Evolutionary conservation across 2,797 vertebrate genomes (phyloP).

Genomic region (Semaprochilodus insignis): DNA sequence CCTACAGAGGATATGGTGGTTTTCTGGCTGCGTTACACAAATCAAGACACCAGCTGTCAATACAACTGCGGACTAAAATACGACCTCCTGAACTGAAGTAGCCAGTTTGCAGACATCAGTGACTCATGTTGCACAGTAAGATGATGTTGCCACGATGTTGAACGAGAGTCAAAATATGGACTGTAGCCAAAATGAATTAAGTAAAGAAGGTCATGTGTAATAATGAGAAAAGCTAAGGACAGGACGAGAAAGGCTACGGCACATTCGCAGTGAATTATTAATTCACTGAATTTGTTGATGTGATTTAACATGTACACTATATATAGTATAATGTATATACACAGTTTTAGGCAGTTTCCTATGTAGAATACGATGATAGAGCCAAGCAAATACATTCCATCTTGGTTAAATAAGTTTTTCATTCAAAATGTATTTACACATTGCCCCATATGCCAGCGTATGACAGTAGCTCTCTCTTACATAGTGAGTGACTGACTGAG

Average conservation of each 20-base stretch:
- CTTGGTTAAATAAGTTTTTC: too few species aligned
- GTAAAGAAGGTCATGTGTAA: not conserved
- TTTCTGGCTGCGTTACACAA: not conserved
- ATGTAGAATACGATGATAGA: too few species aligned
- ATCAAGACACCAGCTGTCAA: not conserved
- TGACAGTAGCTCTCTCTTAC: too few species aligned
- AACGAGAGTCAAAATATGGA: not conserved
- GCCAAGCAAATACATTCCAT: too few species aligned
- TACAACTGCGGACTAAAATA: not conserved
- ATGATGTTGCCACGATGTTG: not conserved
- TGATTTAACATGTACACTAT: not conserved
- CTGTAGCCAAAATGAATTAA: not conserved
- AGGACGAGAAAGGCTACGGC: too few species aligned
- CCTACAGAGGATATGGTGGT: not conserved
- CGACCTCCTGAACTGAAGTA: not conserved
- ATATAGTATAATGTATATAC: too few species aligned
- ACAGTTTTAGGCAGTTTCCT: too few species aligned
- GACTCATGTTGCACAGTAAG: not conserved
- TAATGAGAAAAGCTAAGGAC: not conserved
- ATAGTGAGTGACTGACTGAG: too few species aligned
- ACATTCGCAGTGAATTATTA: not conserved
- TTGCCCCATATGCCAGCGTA: too few species aligned
- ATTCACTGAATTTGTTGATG: not conserved
- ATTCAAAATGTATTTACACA: too few species aligned
- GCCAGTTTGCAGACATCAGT: constrained; percentile 26